Conservation (phyloP, 2,797 vertebrate genomes). For the Salmo trutta region DNA sequence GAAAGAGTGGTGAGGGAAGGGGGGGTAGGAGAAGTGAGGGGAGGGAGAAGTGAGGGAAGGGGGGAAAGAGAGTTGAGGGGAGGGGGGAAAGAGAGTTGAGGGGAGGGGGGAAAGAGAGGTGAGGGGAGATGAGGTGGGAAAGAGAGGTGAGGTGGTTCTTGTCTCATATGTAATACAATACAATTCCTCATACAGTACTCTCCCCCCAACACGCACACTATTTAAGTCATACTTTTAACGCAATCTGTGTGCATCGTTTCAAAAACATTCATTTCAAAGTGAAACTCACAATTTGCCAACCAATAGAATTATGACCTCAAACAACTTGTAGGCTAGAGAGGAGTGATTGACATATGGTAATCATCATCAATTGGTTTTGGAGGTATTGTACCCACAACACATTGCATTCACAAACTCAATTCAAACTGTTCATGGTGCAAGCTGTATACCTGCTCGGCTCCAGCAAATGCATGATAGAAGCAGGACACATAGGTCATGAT, state of each 20-base stretch:
- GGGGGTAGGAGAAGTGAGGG: too few relatives aligned
- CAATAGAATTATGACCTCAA: not conserved
- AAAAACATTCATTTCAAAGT: not conserved
- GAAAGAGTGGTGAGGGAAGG: too few relatives aligned
- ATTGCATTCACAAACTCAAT: not conserved
- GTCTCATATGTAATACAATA: not conserved
- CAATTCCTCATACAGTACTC: not conserved
- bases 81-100: too few relatives aligned
- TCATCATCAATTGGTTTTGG: too few relatives aligned
- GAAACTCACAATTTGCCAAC: not conserved
- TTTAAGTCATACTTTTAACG: not conserved
- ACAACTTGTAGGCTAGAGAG: not conserved
- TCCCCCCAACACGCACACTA: not conserved
- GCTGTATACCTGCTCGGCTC: conserved; percentile 92
- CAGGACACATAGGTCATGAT: conserved; percentile 99
- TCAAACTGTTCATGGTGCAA: not conserved
- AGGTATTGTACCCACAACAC: not conserved
- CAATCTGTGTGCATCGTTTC: not conserved
- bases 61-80: too few relatives aligned
- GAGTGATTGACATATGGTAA: not conserved
- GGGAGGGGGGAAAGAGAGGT: too few relatives aligned
- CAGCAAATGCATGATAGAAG: conserved; percentile 99
- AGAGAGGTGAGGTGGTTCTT: not conserved
- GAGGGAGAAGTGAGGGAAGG: too few relatives aligned
- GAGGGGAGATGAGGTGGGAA: not conserved